Percentiles rank a stretch among this genome's conserved stretches.
These are phyloP conservation scores for Urophycis tenuis DNA, from an alignment of 2,797 vertebrate genomes.

Conservation along the genomic window DNA sequence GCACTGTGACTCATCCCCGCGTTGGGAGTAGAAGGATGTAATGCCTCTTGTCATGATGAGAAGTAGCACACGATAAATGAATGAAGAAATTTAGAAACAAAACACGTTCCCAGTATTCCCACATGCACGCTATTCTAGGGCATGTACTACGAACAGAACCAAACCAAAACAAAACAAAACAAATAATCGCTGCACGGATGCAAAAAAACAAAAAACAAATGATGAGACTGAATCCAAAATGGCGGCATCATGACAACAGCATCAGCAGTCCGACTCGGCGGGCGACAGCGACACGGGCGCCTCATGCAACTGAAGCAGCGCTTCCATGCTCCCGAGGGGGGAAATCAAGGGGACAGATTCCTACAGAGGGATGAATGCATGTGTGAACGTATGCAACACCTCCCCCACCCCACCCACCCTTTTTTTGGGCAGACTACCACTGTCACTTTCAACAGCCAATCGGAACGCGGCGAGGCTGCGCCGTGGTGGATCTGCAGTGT, in stretches of 20 bases:
- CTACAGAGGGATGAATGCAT: constrained; percentile 40
- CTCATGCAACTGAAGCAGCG: constrained; percentile 58
- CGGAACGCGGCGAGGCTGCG: background rate
- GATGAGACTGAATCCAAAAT: background rate
- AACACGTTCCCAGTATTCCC: constrained; percentile 12
- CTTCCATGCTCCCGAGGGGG: constrained; percentile 47
- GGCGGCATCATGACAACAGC: constrained; percentile 24
- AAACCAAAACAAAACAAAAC: constrained; percentile 21
- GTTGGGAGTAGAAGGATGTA: constrained; percentile 18
- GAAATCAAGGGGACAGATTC: constrained; percentile 13
- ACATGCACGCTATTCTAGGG: constrained; percentile 56
- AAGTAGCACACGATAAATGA: constrained; percentile 13
- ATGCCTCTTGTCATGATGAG: background rate
- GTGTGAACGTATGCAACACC: constrained; percentile 49
- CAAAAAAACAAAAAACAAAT: constrained; percentile 23
- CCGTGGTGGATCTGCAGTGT: constrained; percentile 25
- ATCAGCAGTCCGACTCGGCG: constrained; percentile 31
- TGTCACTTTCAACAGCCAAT: background rate
- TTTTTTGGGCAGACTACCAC: background rate
- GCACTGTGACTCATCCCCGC: constrained; percentile 4
- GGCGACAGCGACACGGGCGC: constrained; percentile 40
- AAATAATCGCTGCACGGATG: constrained; percentile 7
- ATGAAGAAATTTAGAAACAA: background rate
- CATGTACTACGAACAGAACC: constrained; percentile 22
- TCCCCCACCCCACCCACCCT: constrained; percentile 13